Evolutionary conservation across 1,140 invertebrate genomes (phyloP).

Genomic region (Temnothorax curvispinosus): DNA sequence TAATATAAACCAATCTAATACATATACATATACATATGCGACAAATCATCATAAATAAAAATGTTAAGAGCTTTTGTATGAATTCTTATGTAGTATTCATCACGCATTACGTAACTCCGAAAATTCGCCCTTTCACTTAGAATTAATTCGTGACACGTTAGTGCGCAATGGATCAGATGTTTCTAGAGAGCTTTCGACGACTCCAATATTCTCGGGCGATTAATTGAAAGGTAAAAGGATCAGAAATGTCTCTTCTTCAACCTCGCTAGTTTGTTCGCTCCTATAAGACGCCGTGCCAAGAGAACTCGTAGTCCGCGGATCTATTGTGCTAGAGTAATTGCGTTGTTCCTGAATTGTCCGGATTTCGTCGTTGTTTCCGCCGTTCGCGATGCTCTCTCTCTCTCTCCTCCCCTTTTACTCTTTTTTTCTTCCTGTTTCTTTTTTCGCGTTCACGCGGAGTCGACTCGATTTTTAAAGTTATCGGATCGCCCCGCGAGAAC

Average conservation of each 20-base stretch:
- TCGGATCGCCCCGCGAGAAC: neutral
- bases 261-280: conserved; percentile 8
- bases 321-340: conserved; percentile 48
- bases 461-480: conserved; percentile 29
- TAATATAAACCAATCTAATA: conserved; percentile 29
- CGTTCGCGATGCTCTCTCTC: neutral
- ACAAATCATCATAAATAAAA: conserved; percentile 3
- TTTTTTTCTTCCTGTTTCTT: no score
- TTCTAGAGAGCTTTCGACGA: neutral
- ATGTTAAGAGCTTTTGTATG: neutral
- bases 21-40: neutral
- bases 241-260: neutral
- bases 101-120: neutral
- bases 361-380: conserved; percentile 20
- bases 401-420: neutral
- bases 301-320: conserved; percentile 9
- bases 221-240: conserved; percentile 38
- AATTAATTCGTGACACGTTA: neutral
- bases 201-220: neutral
- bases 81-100: neutral
- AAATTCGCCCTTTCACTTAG: neutral
- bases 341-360: conserved; percentile 50
- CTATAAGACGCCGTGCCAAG: conserved; percentile 11
- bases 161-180: neutral
- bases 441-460: neutral